Evolutionary conservation across 2,797 vertebrate species (phyloP).

Genomic region (Thunnus albacares): DNA sequence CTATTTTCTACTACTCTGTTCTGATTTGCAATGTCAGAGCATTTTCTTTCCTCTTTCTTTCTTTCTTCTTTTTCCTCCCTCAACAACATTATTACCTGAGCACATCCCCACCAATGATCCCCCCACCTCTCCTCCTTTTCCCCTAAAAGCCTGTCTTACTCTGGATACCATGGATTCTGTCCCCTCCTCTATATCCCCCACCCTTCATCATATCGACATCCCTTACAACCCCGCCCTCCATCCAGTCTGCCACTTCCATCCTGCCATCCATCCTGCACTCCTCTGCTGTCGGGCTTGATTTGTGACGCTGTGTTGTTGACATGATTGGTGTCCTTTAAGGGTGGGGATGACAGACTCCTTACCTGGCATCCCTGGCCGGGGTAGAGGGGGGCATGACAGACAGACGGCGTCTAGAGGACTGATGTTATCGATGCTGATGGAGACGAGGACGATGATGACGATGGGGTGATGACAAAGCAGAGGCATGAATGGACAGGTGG

Average conservation of each 20-base stretch:
- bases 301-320: conserved; percentile 61
- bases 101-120: not conserved
- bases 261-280: conserved; percentile 31
- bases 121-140: not conserved
- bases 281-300: conserved; percentile 57
- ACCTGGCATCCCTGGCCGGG: conserved; percentile 70
- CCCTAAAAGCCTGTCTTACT: conserved; percentile 5
- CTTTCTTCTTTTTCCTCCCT: not conserved
- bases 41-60: conserved; percentile 16
- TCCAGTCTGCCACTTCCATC: conserved; percentile 41
- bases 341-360: conserved; percentile 75
- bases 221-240: conserved; percentile 37
- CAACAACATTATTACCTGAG: not conserved
- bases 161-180: not conserved
- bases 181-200: not conserved
- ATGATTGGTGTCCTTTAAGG: conserved; percentile 62
- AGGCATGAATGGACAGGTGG: conserved; percentile 62
- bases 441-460: conserved; percentile 70
- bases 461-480: conserved; percentile 72
- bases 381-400: conserved; percentile 67
- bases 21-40: conserved; percentile 1
- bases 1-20: conserved; percentile 20
- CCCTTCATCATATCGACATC: conserved; percentile 45
- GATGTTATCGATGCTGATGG: conserved; percentile 81
- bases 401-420: conserved; percentile 72